Base-by-base conservation (phyloP, 2,888 invertebrate species). In the Mimachlamys varia region DNA sequence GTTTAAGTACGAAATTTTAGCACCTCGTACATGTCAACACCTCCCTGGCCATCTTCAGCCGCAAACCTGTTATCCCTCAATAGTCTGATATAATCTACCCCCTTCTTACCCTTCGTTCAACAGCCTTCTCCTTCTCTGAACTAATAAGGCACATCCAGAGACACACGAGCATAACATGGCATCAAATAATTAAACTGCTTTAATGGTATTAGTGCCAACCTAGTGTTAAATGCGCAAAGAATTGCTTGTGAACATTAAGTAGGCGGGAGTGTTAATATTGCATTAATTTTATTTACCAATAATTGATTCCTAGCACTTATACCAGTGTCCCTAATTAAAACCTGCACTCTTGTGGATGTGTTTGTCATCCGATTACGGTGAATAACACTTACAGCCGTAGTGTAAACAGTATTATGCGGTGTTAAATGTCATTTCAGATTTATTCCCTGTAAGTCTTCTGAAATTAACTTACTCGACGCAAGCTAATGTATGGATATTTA, bases 371-470 rank as follows among this genome's bases (percentile, higher is more conserved):
- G 53, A 53, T 53, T 10, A 58, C 58, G 58, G 58, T 58, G 58
- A n/a, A 58, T 19, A 19, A 58, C 58, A 58, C 58, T 58, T 7
- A 58, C 58, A 2, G 7, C 58, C n/a, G 19, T 19, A 22, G 58
- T 58, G 19, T 58, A 4, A 58, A 58, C 19, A 58, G 53, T 53
- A 53, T 22, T 58, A 58, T 58, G 58, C 22, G 22, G 58, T 58
- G 58, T 58, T 58, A 58, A 58, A 58, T 58, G 58, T 58, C 58
- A 58, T 58, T 58, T 58, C 58, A 22, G n/a, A 58, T 58, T 58
- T 22, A 58, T 58, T 58, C 58, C n/a, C 58, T 19, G n/a, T 58
- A 58, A 58, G 58, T 58, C 58, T 58, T 10, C 58, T 10, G 58
- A n/a, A 58, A 58, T 58, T 58, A 58, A 58, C 58, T 58, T 7